Evolutionary conservation across 2,888 invertebrate species (phyloP), one percentile per base, ranked within the genome.

Genomic region (Herminia tarsipennalis): DNA sequence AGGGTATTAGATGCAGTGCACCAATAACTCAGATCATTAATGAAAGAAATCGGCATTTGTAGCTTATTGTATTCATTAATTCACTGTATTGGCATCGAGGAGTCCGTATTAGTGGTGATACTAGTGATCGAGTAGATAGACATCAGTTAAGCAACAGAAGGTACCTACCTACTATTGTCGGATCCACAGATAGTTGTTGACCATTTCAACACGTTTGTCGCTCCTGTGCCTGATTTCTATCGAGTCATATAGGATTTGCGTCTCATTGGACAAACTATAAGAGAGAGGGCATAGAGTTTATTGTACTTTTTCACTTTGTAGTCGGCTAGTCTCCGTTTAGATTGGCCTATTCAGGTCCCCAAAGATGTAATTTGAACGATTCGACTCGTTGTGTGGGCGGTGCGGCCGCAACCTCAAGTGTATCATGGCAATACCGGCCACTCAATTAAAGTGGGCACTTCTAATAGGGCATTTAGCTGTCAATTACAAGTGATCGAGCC

Each of bases 381-480:
- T n/a, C 54, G 46, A 53, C 47, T 60, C 52, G 57, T 42, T 63
- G 61, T 62, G 56, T 51, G 43, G 65, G 63, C 55, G 48, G 66
- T 62, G 67, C 69, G 59, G 66, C 62, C 56, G 66, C 57, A 68
- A 58, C 69, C 67, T 63, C 58, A 68, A 66, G 64, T 62, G 56
- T 71, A 70, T 70, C 73, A 65, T 72, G 40, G 36, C 47, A 32
- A 68, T 72, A 64, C 54, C 64, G 63, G 61, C 68, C 74, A 70
- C 74, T 79, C 78, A 77, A 83, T 83, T 76, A 78, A 72, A 66
- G 67, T 63, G 58, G 63, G 56, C 72, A 62, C 63, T 60, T 72
- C 70, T 83, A 84, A 84, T 81, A 78, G 72, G 75, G 69, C 75
- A 78, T 86, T 84, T 85, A 81, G 70, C 78, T 86, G 86, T 83